phyloP scores from a whole-genome alignment of 1,140 invertebrate genomes.

The Maconellicoccus hirsutus region DNA sequence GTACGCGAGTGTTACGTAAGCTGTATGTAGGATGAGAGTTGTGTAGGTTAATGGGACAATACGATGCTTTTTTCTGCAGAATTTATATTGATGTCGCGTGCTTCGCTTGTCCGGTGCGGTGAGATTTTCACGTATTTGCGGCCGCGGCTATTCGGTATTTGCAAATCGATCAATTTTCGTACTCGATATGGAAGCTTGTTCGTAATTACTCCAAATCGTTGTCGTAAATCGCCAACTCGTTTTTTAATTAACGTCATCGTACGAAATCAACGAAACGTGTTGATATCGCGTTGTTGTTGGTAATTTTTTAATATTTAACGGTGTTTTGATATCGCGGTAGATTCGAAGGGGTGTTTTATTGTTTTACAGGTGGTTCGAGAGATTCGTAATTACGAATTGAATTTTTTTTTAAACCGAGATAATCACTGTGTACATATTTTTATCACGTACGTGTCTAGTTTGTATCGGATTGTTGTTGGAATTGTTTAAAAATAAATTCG shows the following conservation, averaged over 20 bases:
- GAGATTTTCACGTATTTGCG: neutral
- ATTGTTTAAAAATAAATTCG: neutral
- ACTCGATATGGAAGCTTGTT: constrained; percentile 2
- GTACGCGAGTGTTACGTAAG: too few species aligned
- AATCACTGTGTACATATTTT: too few species aligned
- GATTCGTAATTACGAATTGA: too few species aligned
- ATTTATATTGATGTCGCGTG: neutral
- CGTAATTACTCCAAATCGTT: neutral
- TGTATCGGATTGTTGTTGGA: neutral
- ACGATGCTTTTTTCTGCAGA: neutral
- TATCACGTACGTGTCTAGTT: neutral
- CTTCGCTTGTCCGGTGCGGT: neutral
- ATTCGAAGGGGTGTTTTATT: too few species aligned
- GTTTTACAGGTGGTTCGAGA: too few species aligned
- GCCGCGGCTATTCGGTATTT: too few species aligned
- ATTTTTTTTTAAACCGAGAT: too few species aligned
- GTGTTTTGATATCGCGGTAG: too few species aligned
- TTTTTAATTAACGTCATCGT: neutral
- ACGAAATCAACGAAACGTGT: too few species aligned
- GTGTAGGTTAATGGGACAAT: neutral
- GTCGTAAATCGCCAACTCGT: neutral
- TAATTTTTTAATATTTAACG: too few species aligned
- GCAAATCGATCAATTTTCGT: neutral
- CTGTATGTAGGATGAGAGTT: neutral
- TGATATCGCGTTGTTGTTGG: neutral